Evolutionary conservation across 2,113 vertebrate species (phyloP).

Genomic region (Odobenus rosmarus): DNA sequence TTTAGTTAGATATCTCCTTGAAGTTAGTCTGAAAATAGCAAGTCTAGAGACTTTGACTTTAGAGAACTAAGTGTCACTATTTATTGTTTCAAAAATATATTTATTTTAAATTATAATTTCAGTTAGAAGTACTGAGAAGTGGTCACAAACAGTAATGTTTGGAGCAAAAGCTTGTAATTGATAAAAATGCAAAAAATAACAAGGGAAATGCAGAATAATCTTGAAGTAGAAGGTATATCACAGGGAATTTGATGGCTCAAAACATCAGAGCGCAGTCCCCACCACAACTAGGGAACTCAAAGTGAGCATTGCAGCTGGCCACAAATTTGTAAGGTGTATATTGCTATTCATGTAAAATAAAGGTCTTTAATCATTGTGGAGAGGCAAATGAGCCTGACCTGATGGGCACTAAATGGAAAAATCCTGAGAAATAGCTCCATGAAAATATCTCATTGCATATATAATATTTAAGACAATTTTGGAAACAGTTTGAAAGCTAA

Average conservation of each 20-base stretch:
- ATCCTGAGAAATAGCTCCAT: neutral
- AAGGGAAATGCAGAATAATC: neutral
- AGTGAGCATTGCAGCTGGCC: neutral
- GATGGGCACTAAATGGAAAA: neutral
- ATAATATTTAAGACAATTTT: constrained; percentile 19
- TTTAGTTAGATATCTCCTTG: neutral
- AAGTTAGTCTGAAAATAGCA: constrained; percentile 23
- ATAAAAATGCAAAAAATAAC: neutral
- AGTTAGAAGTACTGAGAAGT: neutral
- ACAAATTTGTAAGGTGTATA: neutral
- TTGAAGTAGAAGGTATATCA: neutral
- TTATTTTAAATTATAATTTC: constrained; percentile 17
- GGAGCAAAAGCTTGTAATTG: neutral
- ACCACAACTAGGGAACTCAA: neutral
- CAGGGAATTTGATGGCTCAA: neutral
- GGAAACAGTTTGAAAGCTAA: constrained; percentile 42
- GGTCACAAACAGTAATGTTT: neutral
- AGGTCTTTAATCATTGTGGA: constrained; percentile 1
- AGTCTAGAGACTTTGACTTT: neutral
- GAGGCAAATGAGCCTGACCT: neutral
- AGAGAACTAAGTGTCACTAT: neutral
- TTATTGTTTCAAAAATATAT: neutral
- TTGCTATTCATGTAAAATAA: neutral
- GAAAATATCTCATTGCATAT: constrained; percentile 25
- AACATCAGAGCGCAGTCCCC: neutral